Base-by-base conservation (phyloP, 1,140 invertebrate species). In the Brachionus sp. region DNA sequence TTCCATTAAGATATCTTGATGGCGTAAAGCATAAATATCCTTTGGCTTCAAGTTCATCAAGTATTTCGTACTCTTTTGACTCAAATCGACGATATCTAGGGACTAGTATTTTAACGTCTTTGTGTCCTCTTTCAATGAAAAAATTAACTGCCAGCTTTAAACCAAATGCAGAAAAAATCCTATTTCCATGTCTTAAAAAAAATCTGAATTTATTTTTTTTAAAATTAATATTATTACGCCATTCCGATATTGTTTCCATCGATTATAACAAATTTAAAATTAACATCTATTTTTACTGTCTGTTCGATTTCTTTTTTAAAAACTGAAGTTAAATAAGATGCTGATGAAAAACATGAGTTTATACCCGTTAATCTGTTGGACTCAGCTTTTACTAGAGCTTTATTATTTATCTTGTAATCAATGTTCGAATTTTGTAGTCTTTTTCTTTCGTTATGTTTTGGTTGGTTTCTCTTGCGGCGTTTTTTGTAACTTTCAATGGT, bases 191-290 rank as follows among this genome's bases (percentile, higher is more conserved):
- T 1, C 66, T 70, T 35, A 37, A 35, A 37, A 70, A 62, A 62
- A 62, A 62, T 3, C 2, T 62, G 2, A 62, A 62, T 62, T 62
- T 62, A 2, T 46, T 19, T 23, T 12, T 29, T 70, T 35, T 42
- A 35, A 3, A 16, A 3, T 9, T 9, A 19, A 42, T 37, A 4
- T n/a, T 5, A n/a, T 42, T 75, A 57, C 44, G 37, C 42, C 44
- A 77, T 53, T 46, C 12, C 75, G n/a, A 77, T n/a, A 77, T 77
- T 77, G 16, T 44, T 77, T 10, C 75, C 75, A 57, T 77, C 75
- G 4, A 77, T 46, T 46, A 77, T 57, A 77, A 77, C n/a, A 50
- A 3, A 77, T 23, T 25, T 13, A n/a, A 37, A n/a, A 13, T 57
- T 57, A 25, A 3, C 23, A 13, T 1, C 2, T 57, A 29, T 64